A percentile compares a stretch with the other conserved stretches of the same genome.
Evolutionary conservation across 2,797 vertebrate genomes (phyloP).

Genomic region (Discoglossus pictus): DNA sequence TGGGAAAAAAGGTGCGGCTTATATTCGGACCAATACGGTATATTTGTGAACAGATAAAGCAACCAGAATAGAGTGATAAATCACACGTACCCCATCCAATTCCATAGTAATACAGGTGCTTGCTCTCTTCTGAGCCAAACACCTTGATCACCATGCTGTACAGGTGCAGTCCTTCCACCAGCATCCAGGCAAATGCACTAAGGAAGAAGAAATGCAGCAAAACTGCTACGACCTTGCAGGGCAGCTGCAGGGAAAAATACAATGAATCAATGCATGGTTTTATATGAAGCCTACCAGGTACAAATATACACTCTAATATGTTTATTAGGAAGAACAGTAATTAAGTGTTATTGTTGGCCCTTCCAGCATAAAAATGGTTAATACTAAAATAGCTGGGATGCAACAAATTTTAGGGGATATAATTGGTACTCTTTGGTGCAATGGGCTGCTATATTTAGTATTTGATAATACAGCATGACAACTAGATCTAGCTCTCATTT

Average conservation of each 20-base stretch:
- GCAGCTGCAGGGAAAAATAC: conserved; percentile 68
- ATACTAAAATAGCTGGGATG: no score
- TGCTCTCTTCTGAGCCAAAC: conserved; percentile 94
- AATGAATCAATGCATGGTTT: neutral
- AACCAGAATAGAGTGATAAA: conserved; percentile 28
- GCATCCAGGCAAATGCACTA: conserved; percentile 95
- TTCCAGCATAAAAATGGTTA: no score
- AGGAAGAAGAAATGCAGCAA: conserved; percentile 95
- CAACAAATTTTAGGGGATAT: no score
- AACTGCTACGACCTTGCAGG: conserved; percentile 86
- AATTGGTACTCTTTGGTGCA: neutral
- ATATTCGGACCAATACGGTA: no score
- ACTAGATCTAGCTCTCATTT: neutral
- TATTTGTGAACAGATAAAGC: neutral
- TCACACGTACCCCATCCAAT: conserved; percentile 88
- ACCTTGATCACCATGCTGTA: conserved; percentile 98
- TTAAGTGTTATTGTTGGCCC: no score
- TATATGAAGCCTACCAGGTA: neutral
- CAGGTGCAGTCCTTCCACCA: conserved; percentile 95
- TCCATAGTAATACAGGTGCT: conserved; percentile 91
- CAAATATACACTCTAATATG: neutral
- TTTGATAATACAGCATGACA: neutral
- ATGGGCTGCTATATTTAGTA: neutral
- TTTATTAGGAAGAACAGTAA: neutral
- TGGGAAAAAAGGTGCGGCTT: no score